Evolutionary conservation across 2,797 vertebrate genomes (phyloP), one percentile per base, ranked within the genome.

Genomic region (Lateolabrax maculatus): DNA sequence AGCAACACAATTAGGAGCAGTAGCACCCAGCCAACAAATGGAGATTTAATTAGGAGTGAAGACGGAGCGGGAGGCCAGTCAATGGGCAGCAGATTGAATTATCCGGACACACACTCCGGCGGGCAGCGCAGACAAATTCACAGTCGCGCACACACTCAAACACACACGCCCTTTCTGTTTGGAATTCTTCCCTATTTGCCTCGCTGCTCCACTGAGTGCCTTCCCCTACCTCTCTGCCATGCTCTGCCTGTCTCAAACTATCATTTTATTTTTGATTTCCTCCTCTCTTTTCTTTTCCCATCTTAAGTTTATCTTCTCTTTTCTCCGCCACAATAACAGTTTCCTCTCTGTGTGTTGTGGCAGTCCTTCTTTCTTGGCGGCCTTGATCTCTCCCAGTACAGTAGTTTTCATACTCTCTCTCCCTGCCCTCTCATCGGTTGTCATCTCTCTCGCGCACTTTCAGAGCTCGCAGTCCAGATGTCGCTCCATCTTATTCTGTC

Each of bases 31-130:
- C 92, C 94, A 94, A 95, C 94, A 94, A 95, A 95, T 92, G 90
- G 88, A 94, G 94, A 95, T 96, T 94, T 96, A 95, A 96, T 96
- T 95, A 95, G 93, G 87, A 95, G 92, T 87, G 92, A 94, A 94
- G 93, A 93, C 83, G 77, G 89, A 92, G 90, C 84, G 57, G 85
- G 87, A 91, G 92, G 89, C 92, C 91, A 93, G 93, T 95, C 95
- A 93, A 94, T 95, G 94, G 93, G 89, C 91, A 89, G 90, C 80
- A 90, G 93, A 95, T 94, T 95, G 93, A 95, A 95, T 95, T 95
- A 95, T 92, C 93, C 80, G 89, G 91, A 94, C 90, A 87, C 90
- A 89, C 87, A 86, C 81, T 90, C 76, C 87, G 89, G 83, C 83
- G 51, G 74, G 86, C 85, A 80, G 84, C 65, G 18, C 69, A 83